phyloP scores from a whole-genome alignment of 2,888 invertebrate species.

The Clunio marinus region DNA sequence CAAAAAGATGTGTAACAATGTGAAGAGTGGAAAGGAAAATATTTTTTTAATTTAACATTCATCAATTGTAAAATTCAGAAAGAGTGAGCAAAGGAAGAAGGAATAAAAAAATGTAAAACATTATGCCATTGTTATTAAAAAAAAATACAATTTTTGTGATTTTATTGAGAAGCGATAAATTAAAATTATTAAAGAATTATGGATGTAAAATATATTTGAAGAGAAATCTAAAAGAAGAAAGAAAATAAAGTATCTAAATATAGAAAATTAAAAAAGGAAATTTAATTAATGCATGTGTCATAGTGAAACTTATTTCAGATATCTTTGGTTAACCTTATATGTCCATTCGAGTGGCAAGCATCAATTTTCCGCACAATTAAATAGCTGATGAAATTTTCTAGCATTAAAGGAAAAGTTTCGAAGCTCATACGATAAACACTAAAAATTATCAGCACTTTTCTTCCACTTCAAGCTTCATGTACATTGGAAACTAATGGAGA shows the following conservation, averaged over 20 bases:
- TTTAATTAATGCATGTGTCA: not conserved
- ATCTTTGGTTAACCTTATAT: not conserved
- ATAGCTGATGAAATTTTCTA: conserved; percentile 15
- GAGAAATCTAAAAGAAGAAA: not conserved
- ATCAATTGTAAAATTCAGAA: not conserved
- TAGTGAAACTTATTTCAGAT: not conserved
- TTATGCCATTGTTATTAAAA: conserved; percentile 12
- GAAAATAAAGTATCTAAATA: no score
- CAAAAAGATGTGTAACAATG: conserved; percentile 1
- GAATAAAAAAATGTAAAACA: conserved; percentile 4
- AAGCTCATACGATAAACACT: conserved; percentile 23
- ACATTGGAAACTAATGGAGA: not conserved
- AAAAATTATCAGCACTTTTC: conserved; percentile 25
- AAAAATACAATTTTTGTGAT: conserved; percentile 25
- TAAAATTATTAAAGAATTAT: conserved; percentile 13
- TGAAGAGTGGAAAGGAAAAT: conserved; percentile 9
- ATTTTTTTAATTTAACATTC: conserved; percentile 15
- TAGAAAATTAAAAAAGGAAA: no score
- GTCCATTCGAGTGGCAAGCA: not conserved
- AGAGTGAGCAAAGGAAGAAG: not conserved
- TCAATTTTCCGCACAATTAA: conserved; percentile 37
- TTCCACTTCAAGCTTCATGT: not conserved
- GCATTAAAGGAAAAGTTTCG: conserved; percentile 26
- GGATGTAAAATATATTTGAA: conserved; percentile 20
- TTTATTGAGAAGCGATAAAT: conserved; percentile 17